A percentile compares a stretch with the other conserved stretches of the same genome.
Conservation (phyloP, 1,140 invertebrate genomes). For the Ephestia elutella region DNA sequence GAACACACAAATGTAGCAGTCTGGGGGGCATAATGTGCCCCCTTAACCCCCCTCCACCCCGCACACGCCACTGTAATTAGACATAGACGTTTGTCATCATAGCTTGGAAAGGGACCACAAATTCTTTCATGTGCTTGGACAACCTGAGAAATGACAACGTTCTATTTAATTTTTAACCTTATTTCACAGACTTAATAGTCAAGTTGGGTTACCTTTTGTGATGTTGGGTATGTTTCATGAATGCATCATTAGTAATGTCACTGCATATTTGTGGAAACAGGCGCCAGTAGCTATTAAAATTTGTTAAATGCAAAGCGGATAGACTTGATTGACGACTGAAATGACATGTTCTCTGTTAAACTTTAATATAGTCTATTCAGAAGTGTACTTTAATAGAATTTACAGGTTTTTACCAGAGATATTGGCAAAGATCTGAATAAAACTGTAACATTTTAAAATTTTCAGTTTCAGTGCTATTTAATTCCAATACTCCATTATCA, state of each 20-base stretch:
- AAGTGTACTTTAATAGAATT: too few species aligned
- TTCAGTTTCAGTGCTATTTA: too few species aligned
- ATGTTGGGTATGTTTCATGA: background rate
- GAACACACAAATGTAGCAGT: too few species aligned
- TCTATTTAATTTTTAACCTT: background rate
- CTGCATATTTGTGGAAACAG: background rate
- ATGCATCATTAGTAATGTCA: background rate
- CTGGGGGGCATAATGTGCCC: too few species aligned
- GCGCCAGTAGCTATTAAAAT: background rate
- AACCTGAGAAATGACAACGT: background rate
- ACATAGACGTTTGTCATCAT: background rate
- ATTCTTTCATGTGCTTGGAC: background rate
- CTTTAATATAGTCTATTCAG: background rate
- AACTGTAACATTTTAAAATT: too few species aligned
- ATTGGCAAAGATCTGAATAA: too few species aligned
- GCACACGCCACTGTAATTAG: background rate
- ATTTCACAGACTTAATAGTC: background rate
- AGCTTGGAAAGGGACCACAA: background rate
- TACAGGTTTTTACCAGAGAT: too few species aligned
- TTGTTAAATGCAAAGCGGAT: background rate
- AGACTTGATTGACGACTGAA: background rate
- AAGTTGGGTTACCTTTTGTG: background rate
- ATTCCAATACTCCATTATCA: too few species aligned
- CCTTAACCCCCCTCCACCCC: too few species aligned
- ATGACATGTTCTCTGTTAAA: background rate